Base-by-base conservation (phyloP, 2,113 vertebrate species). In the Nibea albiflora region DNA sequence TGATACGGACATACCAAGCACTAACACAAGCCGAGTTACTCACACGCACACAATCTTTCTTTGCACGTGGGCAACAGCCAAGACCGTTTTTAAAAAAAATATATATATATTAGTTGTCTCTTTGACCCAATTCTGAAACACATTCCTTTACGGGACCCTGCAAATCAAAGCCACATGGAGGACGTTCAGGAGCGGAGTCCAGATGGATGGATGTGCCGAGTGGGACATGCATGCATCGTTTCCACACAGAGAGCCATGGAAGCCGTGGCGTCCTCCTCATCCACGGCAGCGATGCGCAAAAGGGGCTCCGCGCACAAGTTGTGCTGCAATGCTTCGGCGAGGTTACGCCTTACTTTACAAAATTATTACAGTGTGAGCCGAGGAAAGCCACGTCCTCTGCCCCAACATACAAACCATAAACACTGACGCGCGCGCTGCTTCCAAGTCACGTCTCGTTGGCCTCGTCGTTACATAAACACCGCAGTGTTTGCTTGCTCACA, bases 111-210 rank as follows among this genome's bases (percentile, higher is more conserved):
- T 49, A 76, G 56, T 52, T 81, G 86, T 81, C 80, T 86, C 81
- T 89, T 88, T 91, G 89, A 93, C 92, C 93, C 68, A 92, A 77
- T 90, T 94, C 73, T 83, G 57, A 89, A 88, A 84, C 77, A 83
- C 86, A 91, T 91, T 94, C 85, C 86, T 78, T 70, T 54, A 68
- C 58, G 67, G 76, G 71, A 89, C 71, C 44, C 74, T 82, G 69
- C 61, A 92, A 94, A 94, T 93, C 73, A 85, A 89, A 94, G 75
- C 86, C 93, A 93, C 76, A 87, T 92, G 92, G 71, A 76, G 72
- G 76, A 82, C 57, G 22, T 67, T 80, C 35, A 66, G 62, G 47
- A 89, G 63, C 71, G 19, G 47, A 58, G 81, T 53, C 56, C 76
- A 73, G 64, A 89, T 66, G 76, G 77, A 88, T 63, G 58, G 44